These are phyloP conservation scores for Dolichopus griseipennis DNA, from an alignment of 2,888 invertebrate species.

Conservation along the genomic window DNA sequence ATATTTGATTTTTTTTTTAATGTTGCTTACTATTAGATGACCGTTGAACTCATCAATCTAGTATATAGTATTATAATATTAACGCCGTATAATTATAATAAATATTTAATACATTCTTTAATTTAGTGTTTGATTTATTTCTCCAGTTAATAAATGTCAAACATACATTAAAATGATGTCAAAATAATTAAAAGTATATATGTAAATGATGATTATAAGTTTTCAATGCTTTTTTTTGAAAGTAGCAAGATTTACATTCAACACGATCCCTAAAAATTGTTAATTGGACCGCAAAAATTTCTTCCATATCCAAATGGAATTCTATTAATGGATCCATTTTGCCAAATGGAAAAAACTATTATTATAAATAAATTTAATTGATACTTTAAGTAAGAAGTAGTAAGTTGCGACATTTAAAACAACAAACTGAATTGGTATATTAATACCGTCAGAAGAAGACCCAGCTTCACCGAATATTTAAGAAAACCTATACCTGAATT, in stretches of 20 bases:
- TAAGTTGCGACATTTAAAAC: constrained; percentile 55
- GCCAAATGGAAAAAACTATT: constrained; percentile 46
- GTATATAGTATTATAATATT: too few relatives aligned
- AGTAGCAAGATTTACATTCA: constrained; percentile 68
- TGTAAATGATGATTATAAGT: too few relatives aligned
- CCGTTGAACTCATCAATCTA: too few relatives aligned
- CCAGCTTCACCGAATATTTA: constrained; percentile 70
- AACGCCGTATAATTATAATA: too few relatives aligned
- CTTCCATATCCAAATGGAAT: constrained; percentile 78
- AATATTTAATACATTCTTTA: too few relatives aligned
- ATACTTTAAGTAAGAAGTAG: constrained; percentile 63
- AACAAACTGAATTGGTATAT: constrained; percentile 74
- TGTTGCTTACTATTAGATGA: too few relatives aligned
- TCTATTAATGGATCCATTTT: constrained; percentile 88
- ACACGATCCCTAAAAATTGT: constrained; percentile 70
- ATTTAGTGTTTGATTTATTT: too few relatives aligned
- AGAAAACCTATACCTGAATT: constrained; percentile 65
- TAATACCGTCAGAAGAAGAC: constrained; percentile 84
- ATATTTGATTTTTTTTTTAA: too few relatives aligned
- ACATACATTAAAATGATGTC: too few relatives aligned
- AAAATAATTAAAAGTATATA: too few relatives aligned
- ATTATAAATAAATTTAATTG: constrained; percentile 65
- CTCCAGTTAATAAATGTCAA: too few relatives aligned
- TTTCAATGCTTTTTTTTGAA: too few relatives aligned
- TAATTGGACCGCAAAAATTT: constrained; percentile 36